These are phyloP conservation scores for Chymomyza fuscimana DNA, from an alignment of 2,888 invertebrate genomes.

Conservation along the genomic window DNA sequence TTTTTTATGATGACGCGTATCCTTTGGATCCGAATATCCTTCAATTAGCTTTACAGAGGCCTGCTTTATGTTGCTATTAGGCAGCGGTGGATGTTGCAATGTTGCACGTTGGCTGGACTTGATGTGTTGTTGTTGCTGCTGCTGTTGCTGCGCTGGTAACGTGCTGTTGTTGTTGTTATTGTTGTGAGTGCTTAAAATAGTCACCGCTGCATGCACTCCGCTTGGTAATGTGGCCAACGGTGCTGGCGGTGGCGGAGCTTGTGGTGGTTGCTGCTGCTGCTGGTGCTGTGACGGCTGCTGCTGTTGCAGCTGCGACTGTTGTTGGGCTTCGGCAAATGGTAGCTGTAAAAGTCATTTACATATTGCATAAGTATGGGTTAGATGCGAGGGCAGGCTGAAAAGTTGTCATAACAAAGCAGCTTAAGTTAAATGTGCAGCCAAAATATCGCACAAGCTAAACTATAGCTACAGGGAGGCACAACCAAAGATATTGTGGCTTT, in stretches of 20 bases:
- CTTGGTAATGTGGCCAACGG: conserved; percentile 68
- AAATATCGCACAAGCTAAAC: no score
- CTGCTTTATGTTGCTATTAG: conserved; percentile 76
- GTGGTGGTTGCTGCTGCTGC: conserved; percentile 41
- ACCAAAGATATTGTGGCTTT: no score
- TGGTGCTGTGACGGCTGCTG: conserved; percentile 35
- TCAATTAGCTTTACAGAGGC: conserved; percentile 79
- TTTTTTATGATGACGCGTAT: conserved; percentile 78
- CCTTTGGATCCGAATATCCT: conserved; percentile 80
- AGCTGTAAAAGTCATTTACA: conserved; percentile 47
- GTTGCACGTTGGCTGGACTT: conserved; percentile 51
- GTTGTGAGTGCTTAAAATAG: conserved; percentile 40
- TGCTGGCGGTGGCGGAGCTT: conserved; percentile 65
- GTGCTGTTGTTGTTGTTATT: conserved; percentile 56
- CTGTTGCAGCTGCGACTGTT: conserved; percentile 55
- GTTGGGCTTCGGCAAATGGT: conserved; percentile 72
- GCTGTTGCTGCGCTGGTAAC: conserved; percentile 53
- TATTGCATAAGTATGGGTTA: conserved; percentile 20
- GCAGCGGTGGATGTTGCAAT: conserved; percentile 66
- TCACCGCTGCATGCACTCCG: conserved; percentile 27
- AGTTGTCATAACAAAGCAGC: neutral
- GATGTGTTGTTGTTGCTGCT: conserved; percentile 43
- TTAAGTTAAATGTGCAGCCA: no score
- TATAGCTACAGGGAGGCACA: no score
- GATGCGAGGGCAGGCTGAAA: neutral